Conservation (phyloP, 2,888 invertebrate genomes). For the Dilophus febrilis region DNA sequence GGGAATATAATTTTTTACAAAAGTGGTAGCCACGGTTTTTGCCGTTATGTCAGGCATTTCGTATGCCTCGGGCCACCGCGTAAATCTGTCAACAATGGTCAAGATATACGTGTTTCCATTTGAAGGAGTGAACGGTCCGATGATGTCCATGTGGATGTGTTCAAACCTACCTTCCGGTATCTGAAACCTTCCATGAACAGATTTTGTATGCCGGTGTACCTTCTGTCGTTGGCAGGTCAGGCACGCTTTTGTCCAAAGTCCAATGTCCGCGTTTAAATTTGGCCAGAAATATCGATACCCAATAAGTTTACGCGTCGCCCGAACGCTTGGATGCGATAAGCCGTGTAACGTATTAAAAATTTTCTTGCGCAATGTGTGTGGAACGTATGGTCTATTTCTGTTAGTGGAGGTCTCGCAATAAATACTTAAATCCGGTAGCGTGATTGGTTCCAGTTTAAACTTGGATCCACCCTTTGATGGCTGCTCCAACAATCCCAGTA, state of each 20-base stretch:
- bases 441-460: too few relatives aligned
- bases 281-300: neutral
- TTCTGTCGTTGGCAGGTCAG: constrained; percentile 1
- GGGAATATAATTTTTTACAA: constrained; percentile 7
- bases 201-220: neutral
- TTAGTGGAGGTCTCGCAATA: too few relatives aligned
- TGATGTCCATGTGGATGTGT: constrained; percentile 25
- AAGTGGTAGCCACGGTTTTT: too few relatives aligned
- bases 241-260: neutral
- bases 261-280: neutral
- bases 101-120: constrained; percentile 7
- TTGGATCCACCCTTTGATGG: too few relatives aligned
- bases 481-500: too few relatives aligned
- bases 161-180: constrained; percentile 5
- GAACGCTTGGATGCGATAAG: neutral
- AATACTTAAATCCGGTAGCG: too few relatives aligned
- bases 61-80: constrained; percentile 10
- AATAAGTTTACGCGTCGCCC: neutral
- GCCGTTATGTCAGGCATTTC: too few relatives aligned
- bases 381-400: neutral
- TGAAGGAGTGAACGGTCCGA: constrained; percentile 17
- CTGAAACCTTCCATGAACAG: neutral
- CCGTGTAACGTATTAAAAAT: neutral
- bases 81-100: constrained; percentile 8
- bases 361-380: neutral